Base-by-base conservation (phyloP, 2,888 invertebrate genomes). In the Helleia helle region DNA sequence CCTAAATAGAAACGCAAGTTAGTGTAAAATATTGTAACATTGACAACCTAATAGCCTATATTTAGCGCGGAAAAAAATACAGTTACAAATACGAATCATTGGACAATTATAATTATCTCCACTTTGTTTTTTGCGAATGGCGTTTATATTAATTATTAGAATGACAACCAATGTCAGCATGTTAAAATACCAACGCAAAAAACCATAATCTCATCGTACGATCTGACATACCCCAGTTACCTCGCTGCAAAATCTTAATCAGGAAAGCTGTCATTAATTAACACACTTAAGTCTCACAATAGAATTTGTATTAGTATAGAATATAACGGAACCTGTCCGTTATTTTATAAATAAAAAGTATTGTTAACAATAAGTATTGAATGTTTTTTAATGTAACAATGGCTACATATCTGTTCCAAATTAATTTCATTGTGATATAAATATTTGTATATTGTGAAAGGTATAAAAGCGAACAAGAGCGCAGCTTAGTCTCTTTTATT, bases 241-340 rank as follows among this genome's bases (percentile, higher is more conserved):
- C 58, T 58, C 58, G 42, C 58, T 56, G 65, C 64, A 66, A 65
- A 62, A 63, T 61, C 52, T 55, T 71, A 71, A 72, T 76, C 70
- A 72, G 69, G 67, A 68, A 65, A 67, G 60, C 65, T 64, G 64
- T 69, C 65, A 74, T 73, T 73, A 76, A 77, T 71, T 71, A 69
- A 68, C 66, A 75, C 69, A 70, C 70, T 73, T 73, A 64, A 57
- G 47, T 55, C 50, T 44, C 46, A 71, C 67, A 71, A 71, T 64
- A 63, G 65, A 62, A 41, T 51, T 30, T 45, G 46, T 36, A 43
- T 31, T 37, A 30, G 25, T 27, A 38, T 51, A 48, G 42, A 55
- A 42, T 48, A 42, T 51, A 50, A 49, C 50, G 50, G 51, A 47
- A 40, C 44, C 8, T 18, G 18, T 22, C 22, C 22, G 11, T 22